Percentiles rank a stretch among this genome's conserved stretches.
Conservation (phyloP, 2,113 vertebrate species). For the Cariama cristata region DNA sequence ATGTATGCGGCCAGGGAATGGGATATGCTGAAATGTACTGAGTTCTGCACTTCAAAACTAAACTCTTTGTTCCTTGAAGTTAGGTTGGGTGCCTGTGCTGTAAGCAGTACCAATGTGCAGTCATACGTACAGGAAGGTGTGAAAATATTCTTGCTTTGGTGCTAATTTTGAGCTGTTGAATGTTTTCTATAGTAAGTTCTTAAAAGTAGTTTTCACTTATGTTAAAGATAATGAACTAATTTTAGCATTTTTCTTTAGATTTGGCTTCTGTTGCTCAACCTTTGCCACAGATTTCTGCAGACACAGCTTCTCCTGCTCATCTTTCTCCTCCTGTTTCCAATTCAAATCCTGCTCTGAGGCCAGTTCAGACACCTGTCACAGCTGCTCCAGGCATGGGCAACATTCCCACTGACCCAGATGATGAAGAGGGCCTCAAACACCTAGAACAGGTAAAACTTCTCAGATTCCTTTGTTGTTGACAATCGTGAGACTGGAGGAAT, state of each 20-base stretch:
- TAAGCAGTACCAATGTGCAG: neutral
- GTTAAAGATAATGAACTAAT: neutral
- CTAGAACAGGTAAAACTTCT: conserved; percentile 88
- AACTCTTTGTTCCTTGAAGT: neutral
- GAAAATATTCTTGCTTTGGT: neutral
- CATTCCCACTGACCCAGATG: conserved; percentile 86
- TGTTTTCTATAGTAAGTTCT: neutral
- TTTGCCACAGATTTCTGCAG: conserved; percentile 75
- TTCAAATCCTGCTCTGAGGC: conserved; percentile 70
- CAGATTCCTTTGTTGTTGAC: neutral
- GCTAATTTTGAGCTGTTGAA: neutral
- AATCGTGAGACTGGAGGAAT: neutral
- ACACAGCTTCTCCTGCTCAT: conserved; percentile 73
- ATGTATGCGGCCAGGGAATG: neutral
- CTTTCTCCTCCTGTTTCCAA: conserved; percentile 71
- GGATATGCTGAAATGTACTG: neutral
- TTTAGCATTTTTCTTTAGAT: conserved; percentile 73
- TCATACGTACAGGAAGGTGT: neutral
- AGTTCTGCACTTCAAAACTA: neutral
- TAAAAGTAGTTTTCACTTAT: neutral
- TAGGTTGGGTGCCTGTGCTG: neutral
- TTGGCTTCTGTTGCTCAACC: conserved; percentile 77
- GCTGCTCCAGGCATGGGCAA: conserved; percentile 81
- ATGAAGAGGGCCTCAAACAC: conserved; percentile 97
- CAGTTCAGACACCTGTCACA: conserved; percentile 68